Conservation (phyloP, 2,888 invertebrate genomes). For the Petrolisthes cinctipes region DNA sequence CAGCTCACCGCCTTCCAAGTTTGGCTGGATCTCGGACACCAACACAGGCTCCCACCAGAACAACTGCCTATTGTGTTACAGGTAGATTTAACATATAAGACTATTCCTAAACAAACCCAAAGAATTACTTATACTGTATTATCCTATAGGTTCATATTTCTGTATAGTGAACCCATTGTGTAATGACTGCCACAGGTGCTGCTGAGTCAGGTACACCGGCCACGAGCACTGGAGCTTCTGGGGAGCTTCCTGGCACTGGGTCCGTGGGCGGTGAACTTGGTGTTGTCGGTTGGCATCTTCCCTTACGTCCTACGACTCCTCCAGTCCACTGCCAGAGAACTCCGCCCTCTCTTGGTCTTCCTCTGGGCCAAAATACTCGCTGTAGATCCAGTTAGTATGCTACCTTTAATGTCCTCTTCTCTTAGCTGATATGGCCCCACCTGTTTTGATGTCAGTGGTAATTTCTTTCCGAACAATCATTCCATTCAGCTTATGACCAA, state of each 20-base stretch:
- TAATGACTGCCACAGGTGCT: constrained; percentile 70
- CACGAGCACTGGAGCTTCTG: constrained; percentile 92
- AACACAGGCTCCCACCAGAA: constrained; percentile 87
- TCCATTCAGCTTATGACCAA: too few species aligned
- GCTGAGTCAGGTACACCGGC: constrained; percentile 85
- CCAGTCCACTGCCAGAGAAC: constrained; percentile 92
- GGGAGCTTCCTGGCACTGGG: constrained; percentile 95
- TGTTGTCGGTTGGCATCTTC: constrained; percentile 97
- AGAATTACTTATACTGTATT: too few species aligned
- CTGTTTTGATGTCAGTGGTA: not conserved
- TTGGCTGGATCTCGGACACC: constrained; percentile 87
- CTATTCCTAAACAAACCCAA: too few species aligned
- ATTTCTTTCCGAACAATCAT: not conserved
- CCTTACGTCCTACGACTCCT: constrained; percentile 97
- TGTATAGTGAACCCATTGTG: not conserved
- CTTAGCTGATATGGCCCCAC: not conserved
- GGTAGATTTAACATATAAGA: constrained; percentile 72
- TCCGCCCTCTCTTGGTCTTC: constrained; percentile 92
- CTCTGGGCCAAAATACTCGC: constrained; percentile 99
- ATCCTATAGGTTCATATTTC: not conserved
- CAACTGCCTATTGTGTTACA: constrained; percentile 97
- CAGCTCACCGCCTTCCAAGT: constrained; percentile 94
- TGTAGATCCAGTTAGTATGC: constrained; percentile 85
- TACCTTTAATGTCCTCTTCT: not conserved
- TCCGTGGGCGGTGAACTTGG: constrained; percentile 94